Evolutionary conservation across 2,113 vertebrate genomes (phyloP).

Genomic region (Chaenocephalus aceratus): DNA sequence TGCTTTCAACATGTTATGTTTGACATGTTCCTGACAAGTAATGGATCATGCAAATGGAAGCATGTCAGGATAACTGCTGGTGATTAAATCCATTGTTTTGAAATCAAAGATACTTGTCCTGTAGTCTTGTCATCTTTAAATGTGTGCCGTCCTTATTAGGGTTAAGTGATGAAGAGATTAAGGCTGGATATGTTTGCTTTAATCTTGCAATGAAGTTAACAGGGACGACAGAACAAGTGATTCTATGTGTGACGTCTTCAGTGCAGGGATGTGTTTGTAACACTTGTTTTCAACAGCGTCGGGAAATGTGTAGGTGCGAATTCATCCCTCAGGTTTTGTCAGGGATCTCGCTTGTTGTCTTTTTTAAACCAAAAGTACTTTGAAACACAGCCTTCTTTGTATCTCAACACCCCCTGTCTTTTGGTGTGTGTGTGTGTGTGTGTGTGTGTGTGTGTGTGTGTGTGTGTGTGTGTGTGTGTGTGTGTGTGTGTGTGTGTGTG

Average conservation of each 20-base stretch:
- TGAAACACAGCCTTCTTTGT: conserved; percentile 45
- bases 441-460: conserved; percentile 9
- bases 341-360: conserved; percentile 35
- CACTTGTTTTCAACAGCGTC: not conserved
- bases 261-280: not conserved
- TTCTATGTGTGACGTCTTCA: not conserved
- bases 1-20: no score
- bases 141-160: not conserved
- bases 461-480: not conserved
- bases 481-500: conserved; percentile 6
- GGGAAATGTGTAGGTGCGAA: conserved; percentile 11
- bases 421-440: conserved; percentile 17
- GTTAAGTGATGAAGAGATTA: not conserved
- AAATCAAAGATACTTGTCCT: not conserved
- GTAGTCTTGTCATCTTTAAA: not conserved
- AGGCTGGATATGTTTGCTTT: no score
- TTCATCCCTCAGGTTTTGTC: conserved; percentile 24
- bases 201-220: not conserved
- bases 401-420: conserved; percentile 52
- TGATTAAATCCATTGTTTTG: no score
- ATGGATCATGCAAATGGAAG: no score
- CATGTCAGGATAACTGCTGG: no score
- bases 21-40: no score
- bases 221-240: not conserved
- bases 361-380: conserved; percentile 29